Base-by-base conservation (phyloP, 2,888 invertebrate genomes). In the Tillus elongatus region DNA sequence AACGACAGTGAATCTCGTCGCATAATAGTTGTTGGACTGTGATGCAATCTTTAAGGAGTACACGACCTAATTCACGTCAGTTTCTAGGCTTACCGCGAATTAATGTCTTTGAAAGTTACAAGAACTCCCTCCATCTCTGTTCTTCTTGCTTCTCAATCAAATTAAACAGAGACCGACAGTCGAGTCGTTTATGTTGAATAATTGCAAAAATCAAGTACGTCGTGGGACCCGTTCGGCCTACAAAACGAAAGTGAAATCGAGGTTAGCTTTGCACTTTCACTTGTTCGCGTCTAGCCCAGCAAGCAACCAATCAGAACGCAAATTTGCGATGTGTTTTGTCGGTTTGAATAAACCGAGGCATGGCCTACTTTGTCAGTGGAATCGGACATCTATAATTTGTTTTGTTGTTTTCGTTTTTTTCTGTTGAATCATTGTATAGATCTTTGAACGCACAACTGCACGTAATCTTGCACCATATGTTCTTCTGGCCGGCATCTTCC, bases 181-280 rank as follows among this genome's bases (percentile, higher is more conserved):
- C 39, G 37, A n/a, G n/a, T 41, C 36, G 28, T 39, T 51, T 45
- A 45, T 39, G 43, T 47, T 45, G 49, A 48, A 40, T 45, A 41
- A 48, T 49, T 50, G 53, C 54, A 49, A 52, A 56, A 58, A 53
- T 50, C 52, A 44, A 52, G 49, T 51, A 54, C 56, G 60, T 62
- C 63, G 64, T 65, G 64, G 64, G 64, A 65, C 64, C 62, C 63
- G 61, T 54, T 63, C 64, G 66, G 65, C 64, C 64, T 66, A 66
- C 65, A 63, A 66, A 64, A 66, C 61, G 65, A 66, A 66, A 66
- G 65, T 66, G 66, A 66, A 66, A 66, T 65, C 65, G 65, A 64
- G 66, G 65, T 64, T 64, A 65, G 58, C 60, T 64, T 64, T 65
- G 60, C 64, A 65, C 64, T 65, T 66, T 65, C 64, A 66, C 62